Evolutionary conservation across 2,888 invertebrate genomes (phyloP).

Genomic region (Cepaea hortensis): DNA sequence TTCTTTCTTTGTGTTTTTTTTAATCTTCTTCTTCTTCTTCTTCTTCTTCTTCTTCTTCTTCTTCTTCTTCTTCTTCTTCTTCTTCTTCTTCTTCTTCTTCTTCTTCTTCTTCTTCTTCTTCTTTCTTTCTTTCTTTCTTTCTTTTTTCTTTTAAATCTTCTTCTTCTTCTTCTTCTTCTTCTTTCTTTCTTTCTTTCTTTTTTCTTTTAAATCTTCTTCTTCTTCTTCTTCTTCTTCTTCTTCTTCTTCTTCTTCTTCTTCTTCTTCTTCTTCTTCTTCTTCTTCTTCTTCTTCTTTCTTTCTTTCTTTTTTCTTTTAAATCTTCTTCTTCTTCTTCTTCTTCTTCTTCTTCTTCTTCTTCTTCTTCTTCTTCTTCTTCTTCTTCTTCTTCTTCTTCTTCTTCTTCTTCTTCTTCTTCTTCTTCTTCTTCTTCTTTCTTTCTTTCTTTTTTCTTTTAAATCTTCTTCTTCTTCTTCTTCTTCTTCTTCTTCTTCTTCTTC

Average conservation of each 20-base stretch:
- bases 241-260: constrained; percentile 6
- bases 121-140: background rate
- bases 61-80: constrained; percentile 6
- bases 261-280: constrained; percentile 8
- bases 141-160: background rate
- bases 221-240: too few species aligned
- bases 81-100: constrained; percentile 1
- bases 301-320: too few species aligned
- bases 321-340: too few species aligned
- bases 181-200: background rate
- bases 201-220: background rate
- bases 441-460: background rate
- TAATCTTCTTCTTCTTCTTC: background rate
- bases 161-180: too few species aligned
- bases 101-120: background rate
- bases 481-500: constrained; percentile 14
- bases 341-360: too few species aligned
- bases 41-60: constrained; percentile 3
- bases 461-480: constrained; percentile 12
- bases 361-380: too few species aligned
- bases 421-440: background rate
- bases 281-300: background rate
- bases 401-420: background rate
- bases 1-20: background rate
- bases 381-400: background rate